Evolutionary conservation across 2,797 vertebrate species (phyloP), one percentile per base, ranked within the genome.

Genomic region (Petrocephalus schoutedeni): DNA sequence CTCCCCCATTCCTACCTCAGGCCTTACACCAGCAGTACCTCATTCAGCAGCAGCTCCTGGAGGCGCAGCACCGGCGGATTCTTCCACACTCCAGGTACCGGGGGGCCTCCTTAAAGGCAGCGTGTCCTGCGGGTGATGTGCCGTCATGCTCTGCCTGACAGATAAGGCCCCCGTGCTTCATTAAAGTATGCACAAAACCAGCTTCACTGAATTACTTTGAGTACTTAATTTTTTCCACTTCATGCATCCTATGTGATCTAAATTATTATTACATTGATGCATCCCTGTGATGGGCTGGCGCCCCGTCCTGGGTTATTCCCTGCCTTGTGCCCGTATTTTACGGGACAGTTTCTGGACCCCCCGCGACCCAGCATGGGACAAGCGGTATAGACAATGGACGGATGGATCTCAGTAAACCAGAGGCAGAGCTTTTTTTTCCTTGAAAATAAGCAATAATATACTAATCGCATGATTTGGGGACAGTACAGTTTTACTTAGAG

Each of bases 11-110:
- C 97, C 97, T 99, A 98, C 98, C 98, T 99, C 98, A 99, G 96
- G 97, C 98, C 96, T 98, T 99, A 97, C 98, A 99, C 97, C 98
- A 99, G 97, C 98, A 99, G 97, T 99, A 99, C 97, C 98, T 99
- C 97, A 97, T 99, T 94, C 98, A 99, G 96, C 98, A 99, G 95
- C 98, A 99, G 95, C 97, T 99, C 94, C 96, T 99, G 0, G 98
- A 99, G 96, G 98, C 97, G 32, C 98, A 99, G 96, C 98, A 98
- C 93, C 96, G 97, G 93, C 96, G 98, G 93, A 97, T 99, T 88
- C 95, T 99, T 93, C 96, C 98, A 57, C 97, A 98, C 90, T 96
- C 97, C 94, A 99, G 98, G 98, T 99, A 94, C 89, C 3, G 7
- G 36, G 10, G 9, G 23, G 32, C 14, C 4, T 16, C 10, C 1